Evolutionary conservation across 1,140 invertebrate species (phyloP).

Genomic region (Lethocerus indicus): DNA sequence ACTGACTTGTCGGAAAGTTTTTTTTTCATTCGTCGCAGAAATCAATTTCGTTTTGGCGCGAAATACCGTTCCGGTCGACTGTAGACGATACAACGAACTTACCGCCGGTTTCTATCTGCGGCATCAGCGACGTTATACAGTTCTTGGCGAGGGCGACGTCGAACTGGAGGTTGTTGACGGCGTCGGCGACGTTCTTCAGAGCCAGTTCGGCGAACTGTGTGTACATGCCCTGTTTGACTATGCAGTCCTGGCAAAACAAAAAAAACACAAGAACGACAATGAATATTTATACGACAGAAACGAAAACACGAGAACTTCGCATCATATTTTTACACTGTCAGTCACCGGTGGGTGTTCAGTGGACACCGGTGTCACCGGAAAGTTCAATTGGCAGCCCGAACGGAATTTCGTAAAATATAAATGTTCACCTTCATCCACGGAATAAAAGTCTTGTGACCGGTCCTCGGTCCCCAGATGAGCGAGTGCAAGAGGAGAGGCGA

Average conservation of each 20-base stretch:
- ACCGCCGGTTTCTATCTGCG: constrained; percentile 25
- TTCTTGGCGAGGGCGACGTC: constrained; percentile 51
- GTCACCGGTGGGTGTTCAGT: too few relatives aligned
- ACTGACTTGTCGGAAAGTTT: too few relatives aligned
- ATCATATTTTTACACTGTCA: too few relatives aligned
- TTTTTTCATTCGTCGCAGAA: too few relatives aligned
- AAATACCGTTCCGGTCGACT: too few relatives aligned
- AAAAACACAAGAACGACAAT: too few relatives aligned
- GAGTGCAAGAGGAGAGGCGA: constrained; percentile 46
- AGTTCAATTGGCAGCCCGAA: neutral
- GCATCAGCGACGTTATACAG: constrained; percentile 43
- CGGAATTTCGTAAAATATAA: neutral
- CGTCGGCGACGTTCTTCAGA: constrained; percentile 46
- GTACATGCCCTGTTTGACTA: constrained; percentile 81
- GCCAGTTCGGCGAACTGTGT: constrained; percentile 64
- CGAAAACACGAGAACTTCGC: too few relatives aligned
- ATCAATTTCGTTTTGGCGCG: neutral
- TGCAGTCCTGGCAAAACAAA: constrained; percentile 39
- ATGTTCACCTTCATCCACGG: constrained; percentile 43
- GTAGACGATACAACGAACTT: neutral
- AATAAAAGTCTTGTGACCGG: constrained; percentile 51
- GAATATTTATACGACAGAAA: too few relatives aligned
- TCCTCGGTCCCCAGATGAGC: constrained; percentile 52
- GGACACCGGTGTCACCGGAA: too few relatives aligned
- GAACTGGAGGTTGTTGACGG: constrained; percentile 44